Evolutionary conservation across 1,140 invertebrate genomes (phyloP).

Genomic region (Vanessa tameamea): DNA sequence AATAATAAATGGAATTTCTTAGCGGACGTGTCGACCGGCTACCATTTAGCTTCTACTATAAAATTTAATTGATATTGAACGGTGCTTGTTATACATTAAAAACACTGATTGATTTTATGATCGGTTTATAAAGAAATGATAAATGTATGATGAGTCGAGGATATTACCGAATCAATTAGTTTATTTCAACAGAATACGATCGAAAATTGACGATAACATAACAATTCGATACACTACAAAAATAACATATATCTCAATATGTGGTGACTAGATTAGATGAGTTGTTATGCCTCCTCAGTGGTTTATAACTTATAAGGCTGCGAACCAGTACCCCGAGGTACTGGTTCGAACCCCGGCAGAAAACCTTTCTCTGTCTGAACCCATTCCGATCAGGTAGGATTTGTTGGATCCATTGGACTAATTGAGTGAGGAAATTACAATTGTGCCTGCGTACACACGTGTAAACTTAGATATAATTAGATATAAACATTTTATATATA

Average conservation of each 20-base stretch:
- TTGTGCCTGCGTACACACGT: too few relatives aligned
- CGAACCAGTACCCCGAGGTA: too few relatives aligned
- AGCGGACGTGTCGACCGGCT: not conserved
- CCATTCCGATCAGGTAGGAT: too few relatives aligned
- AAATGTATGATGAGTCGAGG: conserved; percentile 27
- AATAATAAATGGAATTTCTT: not conserved
- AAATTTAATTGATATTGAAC: conserved; percentile 29
- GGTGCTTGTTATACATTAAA: conserved; percentile 21
- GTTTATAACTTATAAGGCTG: too few relatives aligned
- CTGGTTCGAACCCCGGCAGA: too few relatives aligned
- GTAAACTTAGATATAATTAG: too few relatives aligned
- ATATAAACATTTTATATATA: too few relatives aligned
- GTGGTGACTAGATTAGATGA: not conserved
- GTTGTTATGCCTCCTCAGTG: too few relatives aligned
- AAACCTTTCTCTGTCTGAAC: too few relatives aligned
- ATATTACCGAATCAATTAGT: conserved; percentile 22
- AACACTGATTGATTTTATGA: conserved; percentile 26
- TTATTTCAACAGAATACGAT: not conserved
- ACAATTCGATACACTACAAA: conserved; percentile 11
- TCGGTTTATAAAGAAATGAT: conserved; percentile 20
- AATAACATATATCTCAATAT: not conserved
- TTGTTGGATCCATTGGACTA: too few relatives aligned
- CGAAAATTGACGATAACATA: conserved; percentile 10
- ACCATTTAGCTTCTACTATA: conserved; percentile 4
- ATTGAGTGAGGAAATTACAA: too few relatives aligned